A percentile compares a stretch with the other conserved stretches of the same genome.
These are phyloP conservation scores for Lepidurus packardi DNA, from an alignment of 1,140 invertebrate genomes.

Conservation along the genomic window DNA sequence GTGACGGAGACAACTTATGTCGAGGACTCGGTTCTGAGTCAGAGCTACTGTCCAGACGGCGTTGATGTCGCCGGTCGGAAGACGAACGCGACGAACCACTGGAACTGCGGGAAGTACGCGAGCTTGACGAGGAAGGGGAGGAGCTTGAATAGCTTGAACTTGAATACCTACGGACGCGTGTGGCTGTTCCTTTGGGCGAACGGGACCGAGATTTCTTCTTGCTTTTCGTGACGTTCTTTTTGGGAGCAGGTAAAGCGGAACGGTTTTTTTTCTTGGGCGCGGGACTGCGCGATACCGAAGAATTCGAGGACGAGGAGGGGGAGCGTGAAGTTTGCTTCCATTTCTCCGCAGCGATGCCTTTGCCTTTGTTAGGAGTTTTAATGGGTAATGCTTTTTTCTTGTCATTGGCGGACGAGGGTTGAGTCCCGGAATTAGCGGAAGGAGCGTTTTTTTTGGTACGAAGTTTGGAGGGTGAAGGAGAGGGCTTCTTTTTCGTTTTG, in stretches of 20 bases:
- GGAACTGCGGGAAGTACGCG: not conserved
- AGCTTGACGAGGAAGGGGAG: not conserved
- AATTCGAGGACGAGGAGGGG: constrained; percentile 25
- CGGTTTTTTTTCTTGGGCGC: constrained; percentile 8
- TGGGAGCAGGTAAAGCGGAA: not conserved
- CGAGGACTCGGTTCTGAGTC: not conserved
- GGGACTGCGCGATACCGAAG: constrained; percentile 11
- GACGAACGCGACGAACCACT: not conserved
- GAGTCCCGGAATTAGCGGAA: not conserved
- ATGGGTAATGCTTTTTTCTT: not conserved
- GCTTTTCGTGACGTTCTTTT: not conserved
- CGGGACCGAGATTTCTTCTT: not conserved
- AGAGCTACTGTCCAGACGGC: not conserved
- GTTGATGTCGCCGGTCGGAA: not conserved
- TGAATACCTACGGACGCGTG: not conserved
- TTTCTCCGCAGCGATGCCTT: not conserved
- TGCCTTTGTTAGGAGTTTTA: not conserved
- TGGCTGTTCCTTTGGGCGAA: not conserved
- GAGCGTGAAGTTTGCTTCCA: constrained; percentile 26
- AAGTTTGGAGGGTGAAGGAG: not conserved
- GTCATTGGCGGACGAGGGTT: not conserved
- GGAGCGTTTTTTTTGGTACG: not conserved
- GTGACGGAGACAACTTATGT: not conserved
- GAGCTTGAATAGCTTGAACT: constrained; percentile 12
- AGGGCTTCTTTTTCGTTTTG: not conserved